Conservation (phyloP, 2,888 invertebrate genomes). For the Aphrophora alni region DNA sequence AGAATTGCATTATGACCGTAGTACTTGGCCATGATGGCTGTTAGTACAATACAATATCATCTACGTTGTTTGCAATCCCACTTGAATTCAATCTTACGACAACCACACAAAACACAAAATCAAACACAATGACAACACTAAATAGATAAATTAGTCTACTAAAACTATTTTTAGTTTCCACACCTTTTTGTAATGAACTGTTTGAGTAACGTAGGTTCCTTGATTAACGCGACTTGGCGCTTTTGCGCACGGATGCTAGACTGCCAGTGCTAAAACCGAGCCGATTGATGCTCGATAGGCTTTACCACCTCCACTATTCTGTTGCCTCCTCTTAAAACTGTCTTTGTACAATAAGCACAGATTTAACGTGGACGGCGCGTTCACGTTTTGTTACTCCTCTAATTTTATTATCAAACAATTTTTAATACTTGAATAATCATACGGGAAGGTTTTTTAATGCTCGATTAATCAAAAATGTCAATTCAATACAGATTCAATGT, state of each 20-base stretch:
- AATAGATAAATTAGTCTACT: background rate
- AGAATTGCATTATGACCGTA: background rate
- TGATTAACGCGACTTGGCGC: constrained; percentile 34
- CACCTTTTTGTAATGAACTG: constrained; percentile 40
- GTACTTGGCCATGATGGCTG: background rate
- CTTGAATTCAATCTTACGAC: background rate
- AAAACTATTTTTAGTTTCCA: constrained; percentile 15
- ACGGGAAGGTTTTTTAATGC: background rate
- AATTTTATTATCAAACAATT: background rate
- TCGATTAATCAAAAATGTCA: background rate
- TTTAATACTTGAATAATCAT: background rate
- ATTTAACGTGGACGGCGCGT: constrained; percentile 40
- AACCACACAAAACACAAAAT: background rate
- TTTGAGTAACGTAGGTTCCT: constrained; percentile 30
- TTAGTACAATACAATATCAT: background rate
- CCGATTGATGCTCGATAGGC: constrained; percentile 51
- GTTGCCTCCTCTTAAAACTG: constrained; percentile 37
- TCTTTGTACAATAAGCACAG: constrained; percentile 35
- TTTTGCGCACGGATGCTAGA: constrained; percentile 49
- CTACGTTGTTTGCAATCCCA: background rate
- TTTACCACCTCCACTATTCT: constrained; percentile 44
- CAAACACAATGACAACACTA: background rate
- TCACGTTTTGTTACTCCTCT: no score
- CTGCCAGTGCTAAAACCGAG: constrained; percentile 46
- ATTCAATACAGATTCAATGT: background rate